phyloP scores from a whole-genome alignment of 2,113 vertebrate species.

The Hippocampus zosterae region DNA sequence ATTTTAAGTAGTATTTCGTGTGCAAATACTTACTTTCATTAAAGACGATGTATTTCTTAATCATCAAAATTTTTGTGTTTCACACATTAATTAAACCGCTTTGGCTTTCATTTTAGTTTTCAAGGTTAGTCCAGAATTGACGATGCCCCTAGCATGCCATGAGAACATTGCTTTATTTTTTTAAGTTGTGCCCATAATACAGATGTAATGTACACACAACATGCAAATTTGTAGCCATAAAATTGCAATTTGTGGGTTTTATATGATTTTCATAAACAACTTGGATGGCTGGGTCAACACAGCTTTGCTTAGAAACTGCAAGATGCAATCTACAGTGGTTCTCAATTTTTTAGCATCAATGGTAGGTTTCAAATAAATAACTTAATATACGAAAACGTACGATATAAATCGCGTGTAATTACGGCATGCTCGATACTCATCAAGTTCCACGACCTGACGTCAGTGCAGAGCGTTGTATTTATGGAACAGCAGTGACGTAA shows the following conservation, averaged over 20 bases:
- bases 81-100: neutral
- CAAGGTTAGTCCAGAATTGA: neutral
- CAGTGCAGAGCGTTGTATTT: neutral
- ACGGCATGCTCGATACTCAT: no score
- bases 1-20: conserved; percentile 12
- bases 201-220: no score
- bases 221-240: neutral
- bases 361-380: no score
- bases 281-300: no score
- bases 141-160: neutral
- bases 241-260: no score
- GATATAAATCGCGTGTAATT: no score
- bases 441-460: neutral
- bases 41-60: conserved; percentile 7
- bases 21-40: conserved; percentile 15
- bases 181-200: neutral
- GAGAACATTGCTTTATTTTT: neutral
- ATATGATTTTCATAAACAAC: no score
- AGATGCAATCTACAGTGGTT: no score
- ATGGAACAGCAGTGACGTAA: neutral
- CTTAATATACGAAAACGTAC: no score
- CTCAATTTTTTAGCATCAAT: no score
- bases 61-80: neutral
- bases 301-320: no score
- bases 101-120: no score